phyloP scores from a whole-genome alignment of 2,797 vertebrate species.

The Sparus aurata region DNA sequence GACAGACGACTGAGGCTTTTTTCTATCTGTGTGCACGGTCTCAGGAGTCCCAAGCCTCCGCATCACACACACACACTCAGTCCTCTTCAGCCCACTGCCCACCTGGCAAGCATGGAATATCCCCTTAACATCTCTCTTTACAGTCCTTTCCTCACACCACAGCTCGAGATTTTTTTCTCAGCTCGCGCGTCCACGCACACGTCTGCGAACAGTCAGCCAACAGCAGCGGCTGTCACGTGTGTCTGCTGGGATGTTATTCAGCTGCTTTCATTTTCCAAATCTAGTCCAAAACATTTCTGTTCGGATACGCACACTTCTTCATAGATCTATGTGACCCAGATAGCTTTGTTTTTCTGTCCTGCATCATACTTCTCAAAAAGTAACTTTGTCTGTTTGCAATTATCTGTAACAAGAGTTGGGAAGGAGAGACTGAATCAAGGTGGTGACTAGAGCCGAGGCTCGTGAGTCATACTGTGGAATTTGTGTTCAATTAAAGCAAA shows the following conservation, averaged over 20 bases:
- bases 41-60: constrained; percentile 61
- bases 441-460: constrained; percentile 60
- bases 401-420: constrained; percentile 69
- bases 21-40: constrained; percentile 61
- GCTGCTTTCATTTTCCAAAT: constrained; percentile 71
- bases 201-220: constrained; percentile 54
- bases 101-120: constrained; percentile 76
- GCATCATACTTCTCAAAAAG: constrained; percentile 58
- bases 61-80: constrained; percentile 45
- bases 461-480: constrained; percentile 74
- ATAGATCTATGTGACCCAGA: constrained; percentile 69
- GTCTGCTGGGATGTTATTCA: constrained; percentile 65
- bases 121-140: constrained; percentile 71
- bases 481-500: constrained; percentile 72
- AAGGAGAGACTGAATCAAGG: constrained; percentile 57
- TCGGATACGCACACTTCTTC: constrained; percentile 30
- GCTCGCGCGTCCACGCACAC: constrained; percentile 43
- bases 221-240: constrained; percentile 59
- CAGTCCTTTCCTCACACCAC: constrained; percentile 58
- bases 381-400: constrained; percentile 79
- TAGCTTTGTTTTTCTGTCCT: constrained; percentile 63
- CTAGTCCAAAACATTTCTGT: constrained; percentile 63
- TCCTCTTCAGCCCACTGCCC: constrained; percentile 72
- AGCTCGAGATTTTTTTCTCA: constrained; percentile 46
- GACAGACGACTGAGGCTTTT: constrained; percentile 69